Percentiles rank a stretch among this genome's conserved stretches.
These are phyloP conservation scores for Pelodytes ibericus DNA, from an alignment of 2,797 vertebrate genomes.

Conservation along the genomic window DNA sequence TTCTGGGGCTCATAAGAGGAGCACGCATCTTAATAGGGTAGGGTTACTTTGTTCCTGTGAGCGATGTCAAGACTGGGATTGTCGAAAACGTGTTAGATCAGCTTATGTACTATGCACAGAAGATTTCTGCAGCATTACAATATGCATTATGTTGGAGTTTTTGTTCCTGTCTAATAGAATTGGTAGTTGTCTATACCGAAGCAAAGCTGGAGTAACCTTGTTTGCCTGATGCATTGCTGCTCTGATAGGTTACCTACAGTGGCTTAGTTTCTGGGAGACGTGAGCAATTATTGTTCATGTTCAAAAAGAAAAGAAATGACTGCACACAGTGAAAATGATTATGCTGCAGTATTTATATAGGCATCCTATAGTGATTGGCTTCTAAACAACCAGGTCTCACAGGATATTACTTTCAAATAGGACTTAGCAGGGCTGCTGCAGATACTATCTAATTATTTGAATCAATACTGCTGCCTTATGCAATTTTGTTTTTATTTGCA, in stretches of 20 bases:
- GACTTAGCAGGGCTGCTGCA: background rate
- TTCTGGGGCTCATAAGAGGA: background rate
- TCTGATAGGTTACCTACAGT: background rate
- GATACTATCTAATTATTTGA: background rate
- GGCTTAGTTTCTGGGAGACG: background rate
- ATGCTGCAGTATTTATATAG: background rate
- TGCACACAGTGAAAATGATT: background rate
- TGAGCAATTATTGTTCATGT: background rate
- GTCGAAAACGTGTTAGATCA: background rate
- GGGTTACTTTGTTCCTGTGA: background rate
- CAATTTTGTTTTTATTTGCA: no score
- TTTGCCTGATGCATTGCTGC: background rate
- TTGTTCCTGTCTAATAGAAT: background rate
- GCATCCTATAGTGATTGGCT: background rate
- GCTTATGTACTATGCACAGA: background rate
- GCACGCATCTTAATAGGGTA: background rate
- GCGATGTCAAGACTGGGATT: background rate
- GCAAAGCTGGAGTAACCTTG: background rate
- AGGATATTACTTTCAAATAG: background rate
- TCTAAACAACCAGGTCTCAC: background rate
- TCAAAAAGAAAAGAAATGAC: background rate
- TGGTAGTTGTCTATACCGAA: background rate
- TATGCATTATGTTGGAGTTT: background rate
- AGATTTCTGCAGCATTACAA: background rate
- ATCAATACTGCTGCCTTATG: no score